Percentiles rank a stretch among this genome's conserved stretches.
phyloP scores from a whole-genome alignment of 2,113 vertebrate genomes.

The Corythornis madagascariensis region DNA sequence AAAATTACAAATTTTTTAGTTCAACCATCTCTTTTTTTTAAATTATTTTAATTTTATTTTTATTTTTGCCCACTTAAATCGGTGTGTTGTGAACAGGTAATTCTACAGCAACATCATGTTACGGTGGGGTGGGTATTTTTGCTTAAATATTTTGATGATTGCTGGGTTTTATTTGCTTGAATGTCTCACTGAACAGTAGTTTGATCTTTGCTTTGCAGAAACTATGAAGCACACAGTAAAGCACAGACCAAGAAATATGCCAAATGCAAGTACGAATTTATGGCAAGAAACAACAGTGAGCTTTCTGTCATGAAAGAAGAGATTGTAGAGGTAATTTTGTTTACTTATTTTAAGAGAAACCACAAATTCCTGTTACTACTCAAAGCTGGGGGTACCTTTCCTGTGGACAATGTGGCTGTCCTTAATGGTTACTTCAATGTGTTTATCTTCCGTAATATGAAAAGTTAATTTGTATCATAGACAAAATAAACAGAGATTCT shows the following conservation, averaged over 20 bases:
- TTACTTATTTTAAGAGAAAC: not conserved
- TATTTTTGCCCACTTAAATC: not conserved
- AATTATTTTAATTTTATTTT: not conserved
- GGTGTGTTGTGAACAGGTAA: not conserved
- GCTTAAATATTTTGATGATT: not conserved
- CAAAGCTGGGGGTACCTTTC: not conserved
- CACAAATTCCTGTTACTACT: not conserved
- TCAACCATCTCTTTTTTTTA: not conserved
- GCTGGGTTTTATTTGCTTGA: not conserved
- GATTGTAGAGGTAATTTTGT: slow-evolving; percentile 85
- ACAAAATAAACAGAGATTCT: not conserved
- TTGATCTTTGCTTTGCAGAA: slow-evolving; percentile 72
- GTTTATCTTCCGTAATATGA: not conserved
- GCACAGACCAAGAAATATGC: slow-evolving; percentile 83
- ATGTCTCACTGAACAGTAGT: not conserved
- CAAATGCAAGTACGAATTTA: slow-evolving; percentile 94
- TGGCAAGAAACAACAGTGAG: slow-evolving; percentile 92
- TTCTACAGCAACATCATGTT: not conserved
- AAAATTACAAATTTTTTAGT: not conserved
- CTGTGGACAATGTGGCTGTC: not conserved
- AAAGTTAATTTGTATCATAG: not conserved
- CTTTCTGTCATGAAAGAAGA: slow-evolving; percentile 93
- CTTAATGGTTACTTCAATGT: not conserved
- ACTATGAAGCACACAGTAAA: slow-evolving; percentile 76
- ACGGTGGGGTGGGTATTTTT: not conserved